These are phyloP conservation scores for Varecia variegata DNA, from an alignment of 2,797 vertebrate species.

Conservation along the genomic window DNA sequence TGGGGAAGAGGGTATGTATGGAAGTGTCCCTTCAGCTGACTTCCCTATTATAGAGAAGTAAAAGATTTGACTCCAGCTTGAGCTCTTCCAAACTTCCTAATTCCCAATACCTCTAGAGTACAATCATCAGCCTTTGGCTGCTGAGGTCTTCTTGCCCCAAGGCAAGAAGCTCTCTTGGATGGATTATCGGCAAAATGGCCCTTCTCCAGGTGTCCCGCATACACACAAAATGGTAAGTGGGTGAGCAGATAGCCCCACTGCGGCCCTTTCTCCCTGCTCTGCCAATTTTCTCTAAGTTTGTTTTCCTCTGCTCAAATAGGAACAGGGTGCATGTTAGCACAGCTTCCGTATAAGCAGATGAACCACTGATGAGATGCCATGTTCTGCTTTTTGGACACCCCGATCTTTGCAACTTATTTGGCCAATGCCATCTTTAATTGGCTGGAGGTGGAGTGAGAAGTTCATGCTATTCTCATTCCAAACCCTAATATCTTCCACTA, in stretches of 20 bases:
- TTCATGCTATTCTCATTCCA: not conserved
- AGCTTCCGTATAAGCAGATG: not conserved
- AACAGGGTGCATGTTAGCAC: fast-evolving
- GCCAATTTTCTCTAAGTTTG: not conserved
- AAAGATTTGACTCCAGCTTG: not conserved
- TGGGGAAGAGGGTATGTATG: fast-evolving
- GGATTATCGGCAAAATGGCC: not conserved
- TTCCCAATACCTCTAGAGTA: not conserved
- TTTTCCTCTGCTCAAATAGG: not conserved
- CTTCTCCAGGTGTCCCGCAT: not conserved
- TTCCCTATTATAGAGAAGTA: not conserved
- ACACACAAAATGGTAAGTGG: not conserved
- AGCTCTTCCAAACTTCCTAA: not conserved
- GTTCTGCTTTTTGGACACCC: not conserved
- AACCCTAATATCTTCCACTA: not conserved
- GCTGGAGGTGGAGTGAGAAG: not conserved
- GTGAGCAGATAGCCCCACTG: not conserved
- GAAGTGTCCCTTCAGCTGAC: not conserved
- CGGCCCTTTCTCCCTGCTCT: not conserved
- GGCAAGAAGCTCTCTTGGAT: not conserved
- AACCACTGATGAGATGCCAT: not conserved
- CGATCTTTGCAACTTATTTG: not conserved
- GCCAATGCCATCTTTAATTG: not conserved
- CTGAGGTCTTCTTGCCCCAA: not conserved
- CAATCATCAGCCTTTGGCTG: not conserved